These are phyloP conservation scores for Leucophenga maculata DNA, from an alignment of 2,888 invertebrate species.

Conservation along the genomic window DNA sequence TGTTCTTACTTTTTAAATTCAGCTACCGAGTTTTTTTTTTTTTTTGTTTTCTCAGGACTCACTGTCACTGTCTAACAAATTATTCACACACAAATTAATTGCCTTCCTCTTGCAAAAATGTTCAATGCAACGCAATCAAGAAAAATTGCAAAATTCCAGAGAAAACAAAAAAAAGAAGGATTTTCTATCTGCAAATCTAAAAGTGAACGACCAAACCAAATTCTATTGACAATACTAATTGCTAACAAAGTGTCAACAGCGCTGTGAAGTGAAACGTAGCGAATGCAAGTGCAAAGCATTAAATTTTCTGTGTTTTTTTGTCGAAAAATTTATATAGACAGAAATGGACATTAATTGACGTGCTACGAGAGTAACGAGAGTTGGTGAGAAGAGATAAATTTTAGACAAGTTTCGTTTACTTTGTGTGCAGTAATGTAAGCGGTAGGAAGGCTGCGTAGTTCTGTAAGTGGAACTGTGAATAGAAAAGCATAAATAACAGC, in stretches of 20 bases:
- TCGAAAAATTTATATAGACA: too few species aligned
- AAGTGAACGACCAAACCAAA: slow-evolving; percentile 7
- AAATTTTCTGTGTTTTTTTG: too few species aligned
- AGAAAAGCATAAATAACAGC: too few species aligned
- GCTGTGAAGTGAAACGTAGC: background rate
- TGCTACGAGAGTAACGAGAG: too few species aligned
- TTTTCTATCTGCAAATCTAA: background rate
- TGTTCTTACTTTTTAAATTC: background rate
- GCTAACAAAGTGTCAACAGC: slow-evolving; percentile 60
- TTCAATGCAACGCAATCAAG: slow-evolving; percentile 8
- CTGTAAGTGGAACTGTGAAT: too few species aligned
- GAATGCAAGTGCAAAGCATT: too few species aligned
- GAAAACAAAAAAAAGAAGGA: too few species aligned
- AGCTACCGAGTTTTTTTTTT: background rate
- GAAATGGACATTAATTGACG: too few species aligned
- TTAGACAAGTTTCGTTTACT: too few species aligned
- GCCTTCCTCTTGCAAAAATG: background rate
- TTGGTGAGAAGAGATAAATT: too few species aligned
- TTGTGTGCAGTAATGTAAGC: too few species aligned
- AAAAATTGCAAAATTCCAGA: background rate
- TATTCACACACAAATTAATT: slow-evolving; percentile 13
- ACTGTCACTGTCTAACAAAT: background rate
- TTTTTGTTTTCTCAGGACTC: background rate
- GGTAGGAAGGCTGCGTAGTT: too few species aligned
- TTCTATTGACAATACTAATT: slow-evolving; percentile 52